Base-by-base conservation (phyloP, 2,888 invertebrate species). In the Deilephila elpenor region DNA sequence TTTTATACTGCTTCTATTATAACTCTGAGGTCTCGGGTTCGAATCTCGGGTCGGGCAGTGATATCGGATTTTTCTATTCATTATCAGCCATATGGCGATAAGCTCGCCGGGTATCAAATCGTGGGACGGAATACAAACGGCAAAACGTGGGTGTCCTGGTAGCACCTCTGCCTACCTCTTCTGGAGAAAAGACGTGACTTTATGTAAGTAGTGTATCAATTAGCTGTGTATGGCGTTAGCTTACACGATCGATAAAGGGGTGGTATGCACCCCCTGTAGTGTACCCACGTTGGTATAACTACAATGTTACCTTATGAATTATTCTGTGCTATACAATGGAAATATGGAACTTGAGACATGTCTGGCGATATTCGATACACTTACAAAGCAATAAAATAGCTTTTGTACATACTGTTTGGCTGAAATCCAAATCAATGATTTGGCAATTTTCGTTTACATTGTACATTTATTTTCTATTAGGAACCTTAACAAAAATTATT, bases 381-480 rank as follows among this genome's bases (percentile, higher is more conserved):
- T 56, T 56, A 56, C n/a, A 56, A n/a, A 6, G n/a, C n/a, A n/a
- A 56, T 56, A 56, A n/a, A n/a, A 56, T 56, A n/a, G 56, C 5
- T n/a, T n/a, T n/a, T 56, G 6, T 56, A 56, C 53, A 53, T 1
- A 56, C 53, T 56, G n/a, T 56, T 56, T 56, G 56, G 56, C 19
- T 56, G 56, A n/a, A n/a, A 1, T 56, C 56, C 56, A 56, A 56
- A 56, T n/a, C 56, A n/a, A 53, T 19, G 11, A 17, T 56, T n/a
- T n/a, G 56, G 19, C 56, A 56, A 56, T 56, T 56, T 56, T 56
- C 56, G n/a, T 56, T 56, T n/a, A 56, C n/a, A 56, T 56, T n/a
- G 5, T 56, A 6, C n/a, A n/a, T 19, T 19, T n/a, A n/a, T 56
- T 56, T 56, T 19, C 1, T n/a, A 56, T 56, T 5, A n/a, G 5